Base-by-base conservation (phyloP, 2,888 invertebrate species). In the Buathra laborator region DNA sequence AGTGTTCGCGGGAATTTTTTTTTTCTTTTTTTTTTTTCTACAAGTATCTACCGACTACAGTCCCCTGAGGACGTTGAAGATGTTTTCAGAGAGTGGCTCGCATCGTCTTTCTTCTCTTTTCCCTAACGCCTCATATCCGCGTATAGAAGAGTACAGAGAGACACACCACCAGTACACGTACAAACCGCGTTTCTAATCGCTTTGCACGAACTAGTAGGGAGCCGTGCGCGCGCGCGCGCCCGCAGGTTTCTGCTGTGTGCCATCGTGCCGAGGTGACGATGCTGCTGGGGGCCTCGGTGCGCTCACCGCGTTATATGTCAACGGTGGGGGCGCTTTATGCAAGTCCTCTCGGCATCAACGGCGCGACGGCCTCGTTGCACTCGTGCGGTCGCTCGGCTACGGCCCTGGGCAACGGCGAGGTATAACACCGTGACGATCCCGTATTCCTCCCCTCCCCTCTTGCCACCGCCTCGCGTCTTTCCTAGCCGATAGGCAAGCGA, bases 291-390 rank as follows among this genome's bases (percentile, higher is more conserved):
- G 53, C 10, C 71, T 66, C 48, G 74, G 59, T 46, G 68, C 68
- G 71, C n/a, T 48, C 51, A 68, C 53, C 44, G 71, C 71, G 71
- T 80, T 74, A 67, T 78, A 75, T 84, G 86, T 78, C 81, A 86
- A 71, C 74, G 66, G 77, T 24, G 76, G 59, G 67, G 84, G 84
- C 83, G 83, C 75, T 67, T 76, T 51, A 76, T 76, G 64, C 84
- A 80, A 78, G 80, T 78, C 80, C 46, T 53, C 24, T 46, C 56
- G 74, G 51, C 29, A 32, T 37, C 32, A 53, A 68, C 44, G 62
- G 19, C 70, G 68, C 70, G 68, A 43, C 82, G 84, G 83, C 87
- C 86, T 86, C 86, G 84, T 81, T 86, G 86, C 86, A 86, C 79
- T 84, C 62, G 77, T 59, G 74, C 78, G 78, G 56, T 64, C 59